Percentiles rank a stretch among this genome's conserved stretches.
Evolutionary conservation across 2,113 vertebrate species (phyloP).

Genomic region (Poeciliopsis retropinna): DNA sequence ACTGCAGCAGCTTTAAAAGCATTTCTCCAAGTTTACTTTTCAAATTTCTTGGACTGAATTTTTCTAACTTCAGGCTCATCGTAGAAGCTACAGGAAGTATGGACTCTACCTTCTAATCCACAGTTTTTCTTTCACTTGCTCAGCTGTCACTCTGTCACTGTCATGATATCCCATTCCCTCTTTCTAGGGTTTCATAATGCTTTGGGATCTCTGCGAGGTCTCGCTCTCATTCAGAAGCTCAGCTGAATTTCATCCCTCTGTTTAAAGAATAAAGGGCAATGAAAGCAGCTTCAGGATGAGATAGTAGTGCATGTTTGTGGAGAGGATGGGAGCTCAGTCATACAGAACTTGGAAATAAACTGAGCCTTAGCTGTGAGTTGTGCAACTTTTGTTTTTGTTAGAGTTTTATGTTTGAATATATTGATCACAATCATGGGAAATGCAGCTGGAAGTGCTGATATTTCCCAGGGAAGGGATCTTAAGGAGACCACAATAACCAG

Average conservation of each 20-base stretch:
- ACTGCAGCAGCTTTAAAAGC: constrained; percentile 30
- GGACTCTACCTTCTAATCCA: constrained; percentile 12
- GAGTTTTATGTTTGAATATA: background rate
- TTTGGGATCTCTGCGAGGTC: constrained; percentile 16
- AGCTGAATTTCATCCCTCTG: constrained; percentile 37
- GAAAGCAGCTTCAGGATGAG: constrained; percentile 3
- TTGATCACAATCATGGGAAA: constrained; percentile 84
- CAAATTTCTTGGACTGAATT: constrained; percentile 1
- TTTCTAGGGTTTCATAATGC: constrained; percentile 66
- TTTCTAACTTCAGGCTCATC: background rate
- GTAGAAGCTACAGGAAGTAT: background rate
- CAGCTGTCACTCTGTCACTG: constrained; percentile 63
- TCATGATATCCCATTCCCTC: constrained; percentile 64
- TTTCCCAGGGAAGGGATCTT: constrained; percentile 57
- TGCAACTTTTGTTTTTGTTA: background rate
- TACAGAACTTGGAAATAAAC: background rate
- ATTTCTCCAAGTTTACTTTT: constrained; percentile 2
- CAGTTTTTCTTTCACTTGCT: constrained; percentile 34
- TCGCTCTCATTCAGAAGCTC: constrained; percentile 26
- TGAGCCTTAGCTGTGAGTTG: too few relatives aligned
- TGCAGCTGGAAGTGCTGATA: constrained; percentile 83
- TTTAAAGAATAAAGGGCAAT: constrained; percentile 8
- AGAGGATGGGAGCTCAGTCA: constrained; percentile 33
- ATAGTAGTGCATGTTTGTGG: constrained; percentile 20
- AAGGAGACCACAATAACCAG: constrained; percentile 44